These are phyloP conservation scores for Dysmachus trigonus DNA, from an alignment of 2,888 invertebrate species.

Conservation along the genomic window DNA sequence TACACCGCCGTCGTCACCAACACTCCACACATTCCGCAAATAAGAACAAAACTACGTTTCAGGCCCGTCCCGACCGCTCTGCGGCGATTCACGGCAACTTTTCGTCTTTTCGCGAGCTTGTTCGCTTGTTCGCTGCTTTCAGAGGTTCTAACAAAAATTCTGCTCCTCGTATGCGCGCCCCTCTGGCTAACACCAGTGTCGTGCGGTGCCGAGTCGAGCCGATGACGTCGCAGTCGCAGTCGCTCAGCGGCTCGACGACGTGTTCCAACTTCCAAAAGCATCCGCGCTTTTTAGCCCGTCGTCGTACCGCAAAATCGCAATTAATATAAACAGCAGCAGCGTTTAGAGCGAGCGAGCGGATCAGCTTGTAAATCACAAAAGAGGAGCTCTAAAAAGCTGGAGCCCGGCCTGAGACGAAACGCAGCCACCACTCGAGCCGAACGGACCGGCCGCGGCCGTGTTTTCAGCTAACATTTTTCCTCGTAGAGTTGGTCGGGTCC, in stretches of 20 bases:
- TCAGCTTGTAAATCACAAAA: background rate
- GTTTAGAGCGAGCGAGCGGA: background rate
- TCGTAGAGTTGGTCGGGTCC: background rate
- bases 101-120: background rate
- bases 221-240: background rate
- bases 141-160: background rate
- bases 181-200: background rate
- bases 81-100: background rate
- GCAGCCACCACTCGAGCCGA: background rate
- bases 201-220: background rate
- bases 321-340: background rate
- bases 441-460: no score
- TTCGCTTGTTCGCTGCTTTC: background rate
- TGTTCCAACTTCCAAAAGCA: background rate
- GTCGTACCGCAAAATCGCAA: background rate
- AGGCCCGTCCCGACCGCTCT: background rate
- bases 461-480: constrained; percentile 4
- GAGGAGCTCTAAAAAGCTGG: background rate
- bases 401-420: background rate
- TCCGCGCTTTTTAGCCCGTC: background rate
- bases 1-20: background rate
- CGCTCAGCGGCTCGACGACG: background rate
- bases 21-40: background rate
- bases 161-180: constrained; percentile 21
- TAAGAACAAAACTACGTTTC: constrained; percentile 10